These are phyloP conservation scores for Tragelaphus buxtoni DNA, from an alignment of 2,113 vertebrate species.

Conservation along the genomic window DNA sequence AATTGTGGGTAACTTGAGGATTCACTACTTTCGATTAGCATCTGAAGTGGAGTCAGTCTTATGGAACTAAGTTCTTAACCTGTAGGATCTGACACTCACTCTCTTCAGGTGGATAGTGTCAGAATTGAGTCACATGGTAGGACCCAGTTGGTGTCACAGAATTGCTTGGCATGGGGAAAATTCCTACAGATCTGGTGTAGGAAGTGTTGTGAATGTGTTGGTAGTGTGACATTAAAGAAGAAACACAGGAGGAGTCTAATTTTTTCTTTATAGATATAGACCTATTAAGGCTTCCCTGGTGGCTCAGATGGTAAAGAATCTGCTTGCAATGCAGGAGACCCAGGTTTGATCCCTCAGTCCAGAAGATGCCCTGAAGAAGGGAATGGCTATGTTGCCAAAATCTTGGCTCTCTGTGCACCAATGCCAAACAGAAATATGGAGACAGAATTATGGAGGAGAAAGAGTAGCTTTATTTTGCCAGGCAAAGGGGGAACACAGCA, in stretches of 20 bases:
- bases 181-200: neutral
- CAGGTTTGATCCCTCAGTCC: neutral
- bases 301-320: neutral
- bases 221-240: neutral
- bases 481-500: neutral
- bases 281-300: neutral
- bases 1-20: neutral
- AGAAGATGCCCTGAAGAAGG: neutral
- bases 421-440: neutral
- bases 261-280: neutral
- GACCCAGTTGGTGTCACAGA: neutral
- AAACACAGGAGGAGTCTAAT: neutral
- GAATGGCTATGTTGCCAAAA: neutral
- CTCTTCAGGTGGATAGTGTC: neutral
- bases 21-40: neutral
- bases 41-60: neutral
- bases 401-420: neutral
- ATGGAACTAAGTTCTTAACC: neutral
- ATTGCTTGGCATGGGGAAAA: neutral
- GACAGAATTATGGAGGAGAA: neutral
- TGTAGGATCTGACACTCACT: neutral
- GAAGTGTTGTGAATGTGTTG: neutral
- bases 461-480: neutral
- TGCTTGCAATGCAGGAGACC: neutral
- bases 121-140: neutral